These are phyloP conservation scores for Caenorhabditis panamensis DNA, from an alignment of 2,888 invertebrate species.

Conservation along the genomic window DNA sequence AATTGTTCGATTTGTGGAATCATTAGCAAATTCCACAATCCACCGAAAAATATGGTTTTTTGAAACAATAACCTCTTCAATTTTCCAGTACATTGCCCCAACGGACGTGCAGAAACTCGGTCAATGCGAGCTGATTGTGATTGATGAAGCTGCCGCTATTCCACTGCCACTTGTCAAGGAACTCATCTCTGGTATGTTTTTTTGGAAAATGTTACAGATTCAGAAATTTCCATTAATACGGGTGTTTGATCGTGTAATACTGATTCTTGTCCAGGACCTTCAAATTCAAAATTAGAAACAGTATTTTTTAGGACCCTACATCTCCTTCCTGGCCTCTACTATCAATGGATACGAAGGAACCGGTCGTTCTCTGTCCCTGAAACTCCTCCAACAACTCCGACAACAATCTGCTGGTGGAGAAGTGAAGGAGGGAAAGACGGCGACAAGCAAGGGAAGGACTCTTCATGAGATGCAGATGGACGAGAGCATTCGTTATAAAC, in stretches of 20 bases:
- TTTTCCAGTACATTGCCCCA: conserved; percentile 93
- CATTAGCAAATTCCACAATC: too few relatives aligned
- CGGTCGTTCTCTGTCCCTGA: conserved; percentile 94
- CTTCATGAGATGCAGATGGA: conserved; percentile 86
- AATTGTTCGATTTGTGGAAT: too few relatives aligned
- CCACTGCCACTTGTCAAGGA: conserved; percentile 92
- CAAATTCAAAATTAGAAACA: too few relatives aligned
- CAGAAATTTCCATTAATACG: conserved; percentile 4
- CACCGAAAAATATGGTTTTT: too few relatives aligned
- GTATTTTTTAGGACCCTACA: conserved; percentile 70
- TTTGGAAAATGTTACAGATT: too few relatives aligned
- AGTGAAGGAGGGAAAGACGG: conserved; percentile 51
- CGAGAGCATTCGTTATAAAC: conserved; percentile 94
- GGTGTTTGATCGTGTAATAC: too few relatives aligned
- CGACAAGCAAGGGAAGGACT: conserved; percentile 72
- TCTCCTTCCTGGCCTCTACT: conserved; percentile 92
- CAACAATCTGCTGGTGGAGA: conserved; percentile 79
- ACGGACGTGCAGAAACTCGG: conserved; percentile 91
- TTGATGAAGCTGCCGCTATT: conserved; percentile 99
- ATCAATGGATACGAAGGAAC: conserved; percentile 92
- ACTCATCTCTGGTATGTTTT: conserved; percentile 73
- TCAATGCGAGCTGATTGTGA: conserved; percentile 94
- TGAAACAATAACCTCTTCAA: too few relatives aligned
- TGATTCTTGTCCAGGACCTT: too few relatives aligned
- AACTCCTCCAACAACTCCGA: conserved; percentile 92